Conservation (phyloP, 1,140 invertebrate genomes). For the Drosophila sulfurigaster region DNA sequence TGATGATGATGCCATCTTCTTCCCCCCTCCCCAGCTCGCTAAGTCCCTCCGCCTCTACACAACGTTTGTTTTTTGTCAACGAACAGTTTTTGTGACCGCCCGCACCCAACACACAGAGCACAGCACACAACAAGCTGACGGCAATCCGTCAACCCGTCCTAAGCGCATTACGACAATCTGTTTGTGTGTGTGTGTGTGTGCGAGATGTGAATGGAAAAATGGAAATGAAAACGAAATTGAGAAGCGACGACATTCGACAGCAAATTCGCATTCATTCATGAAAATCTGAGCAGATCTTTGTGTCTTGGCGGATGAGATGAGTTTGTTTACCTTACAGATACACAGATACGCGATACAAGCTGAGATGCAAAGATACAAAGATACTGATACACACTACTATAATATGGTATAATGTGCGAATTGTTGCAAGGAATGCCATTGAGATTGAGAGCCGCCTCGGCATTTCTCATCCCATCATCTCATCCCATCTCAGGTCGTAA, state of each 20-base stretch:
- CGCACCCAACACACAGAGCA: constrained; percentile 11
- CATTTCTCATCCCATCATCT: constrained; percentile 16
- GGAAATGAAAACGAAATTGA: constrained; percentile 12
- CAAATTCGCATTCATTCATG: constrained; percentile 47
- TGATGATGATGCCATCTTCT: too few relatives aligned
- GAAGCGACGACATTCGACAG: constrained; percentile 12
- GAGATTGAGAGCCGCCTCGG: background rate
- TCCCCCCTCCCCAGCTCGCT: background rate
- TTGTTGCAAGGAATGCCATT: constrained; percentile 21
- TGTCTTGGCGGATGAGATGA: constrained; percentile 44
- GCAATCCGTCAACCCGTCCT: constrained; percentile 45
- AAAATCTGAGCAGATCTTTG: constrained; percentile 52
- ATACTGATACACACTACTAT: constrained; percentile 18
- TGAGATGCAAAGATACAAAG: constrained; percentile 13
- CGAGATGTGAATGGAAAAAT: too few relatives aligned
- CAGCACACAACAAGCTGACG: constrained; percentile 1
- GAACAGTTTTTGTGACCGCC: constrained; percentile 15
- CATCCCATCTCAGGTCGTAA: constrained; percentile 27
- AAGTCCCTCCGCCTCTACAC: background rate
- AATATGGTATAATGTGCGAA: constrained; percentile 34
- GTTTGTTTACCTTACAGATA: constrained; percentile 49
- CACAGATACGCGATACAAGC: constrained; percentile 4
- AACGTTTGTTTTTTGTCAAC: constrained; percentile 16
- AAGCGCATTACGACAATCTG: constrained; percentile 59
- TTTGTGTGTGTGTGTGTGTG: too few relatives aligned